Evolutionary conservation across 2,797 vertebrate genomes (phyloP).

Genomic region (Luscinia luscinia): DNA sequence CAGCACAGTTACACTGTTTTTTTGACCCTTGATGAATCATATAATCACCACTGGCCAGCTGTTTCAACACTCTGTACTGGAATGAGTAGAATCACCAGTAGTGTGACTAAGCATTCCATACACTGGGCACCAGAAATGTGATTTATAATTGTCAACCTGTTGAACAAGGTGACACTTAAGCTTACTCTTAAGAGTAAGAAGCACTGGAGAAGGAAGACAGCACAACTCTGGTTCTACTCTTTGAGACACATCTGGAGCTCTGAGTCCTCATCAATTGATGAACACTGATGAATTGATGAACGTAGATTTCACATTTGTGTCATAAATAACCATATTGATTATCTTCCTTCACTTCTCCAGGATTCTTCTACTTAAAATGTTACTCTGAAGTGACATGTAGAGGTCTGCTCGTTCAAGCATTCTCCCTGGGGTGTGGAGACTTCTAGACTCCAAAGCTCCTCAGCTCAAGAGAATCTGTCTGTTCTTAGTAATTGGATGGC

Average conservation of each 20-base stretch:
- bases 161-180: neutral
- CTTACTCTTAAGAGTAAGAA: neutral
- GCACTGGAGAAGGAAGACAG: neutral
- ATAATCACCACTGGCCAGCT: neutral
- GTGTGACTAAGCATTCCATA: neutral
- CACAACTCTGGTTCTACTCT: neutral
- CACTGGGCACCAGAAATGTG: neutral
- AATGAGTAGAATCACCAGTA: neutral
- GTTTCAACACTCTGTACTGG: neutral
- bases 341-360: conserved; percentile 53
- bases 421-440: fast-evolving
- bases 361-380: conserved; percentile 66
- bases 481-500: neutral
- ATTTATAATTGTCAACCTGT: neutral
- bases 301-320: neutral
- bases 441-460: neutral
- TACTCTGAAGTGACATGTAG: conserved; percentile 45
- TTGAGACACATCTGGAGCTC: neutral
- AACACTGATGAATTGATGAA: neutral
- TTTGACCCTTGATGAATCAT: neutral
- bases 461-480: neutral
- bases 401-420: neutral
- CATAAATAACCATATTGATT: conserved; percentile 89
- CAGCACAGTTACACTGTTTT: neutral
- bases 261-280: neutral